These are phyloP conservation scores for Oxyura jamaicensis DNA, from an alignment of 2,113 vertebrate genomes.

Conservation along the genomic window DNA sequence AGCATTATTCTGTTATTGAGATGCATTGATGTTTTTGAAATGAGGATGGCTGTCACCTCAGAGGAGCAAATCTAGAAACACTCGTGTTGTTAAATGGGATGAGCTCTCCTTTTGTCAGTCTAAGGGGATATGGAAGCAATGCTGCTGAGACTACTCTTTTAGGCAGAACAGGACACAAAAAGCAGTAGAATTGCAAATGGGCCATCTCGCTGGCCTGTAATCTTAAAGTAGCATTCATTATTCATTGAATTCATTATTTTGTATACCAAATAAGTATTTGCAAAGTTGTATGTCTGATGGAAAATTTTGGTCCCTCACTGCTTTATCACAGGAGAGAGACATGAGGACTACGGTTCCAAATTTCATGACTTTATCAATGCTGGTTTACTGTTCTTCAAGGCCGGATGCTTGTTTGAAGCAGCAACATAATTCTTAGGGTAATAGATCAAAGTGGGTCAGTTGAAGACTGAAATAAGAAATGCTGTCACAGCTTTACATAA, in stretches of 20 bases:
- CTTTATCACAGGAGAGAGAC: neutral
- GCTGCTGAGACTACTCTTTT: neutral
- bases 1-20: accelerated
- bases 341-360: neutral
- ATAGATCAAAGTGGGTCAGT: neutral
- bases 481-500: neutral
- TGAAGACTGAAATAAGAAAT: neutral
- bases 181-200: neutral
- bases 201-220: neutral
- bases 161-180: neutral
- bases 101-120: neutral
- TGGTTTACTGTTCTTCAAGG: neutral
- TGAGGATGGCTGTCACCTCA: neutral
- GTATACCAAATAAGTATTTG: neutral
- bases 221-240: neutral
- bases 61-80: neutral
- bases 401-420: neutral
- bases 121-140: neutral
- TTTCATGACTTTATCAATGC: neutral
- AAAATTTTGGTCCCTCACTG: neutral
- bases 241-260: neutral
- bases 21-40: neutral
- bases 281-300: neutral
- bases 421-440: neutral
- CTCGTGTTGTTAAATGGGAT: neutral